These are phyloP conservation scores for Acrocephalus kingi DNA, from an alignment of 2,113 vertebrate genomes.

Conservation along the genomic window DNA sequence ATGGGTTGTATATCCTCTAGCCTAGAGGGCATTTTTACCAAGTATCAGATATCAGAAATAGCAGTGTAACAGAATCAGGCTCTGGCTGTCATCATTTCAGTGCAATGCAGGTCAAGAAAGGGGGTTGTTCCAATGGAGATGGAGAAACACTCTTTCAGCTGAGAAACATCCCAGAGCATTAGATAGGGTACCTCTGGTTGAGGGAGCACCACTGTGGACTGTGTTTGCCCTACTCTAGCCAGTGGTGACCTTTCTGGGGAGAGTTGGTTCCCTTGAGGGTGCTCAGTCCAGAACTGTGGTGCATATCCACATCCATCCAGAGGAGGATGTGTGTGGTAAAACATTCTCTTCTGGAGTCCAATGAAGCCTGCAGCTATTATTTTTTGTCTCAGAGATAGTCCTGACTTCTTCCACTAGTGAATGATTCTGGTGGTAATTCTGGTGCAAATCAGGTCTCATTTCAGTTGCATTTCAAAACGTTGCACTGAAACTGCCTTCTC, in stretches of 20 bases:
- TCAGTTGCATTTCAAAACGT: not conserved
- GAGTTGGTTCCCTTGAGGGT: not conserved
- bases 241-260: not conserved
- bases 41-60: not conserved
- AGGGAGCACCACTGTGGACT: accelerated
- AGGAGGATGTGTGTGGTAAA: not conserved
- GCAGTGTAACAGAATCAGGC: not conserved
- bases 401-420: not conserved
- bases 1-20: not conserved
- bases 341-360: not conserved
- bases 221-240: not conserved
- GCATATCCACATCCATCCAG: too few relatives aligned
- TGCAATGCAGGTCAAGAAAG: not conserved
- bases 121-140: not conserved
- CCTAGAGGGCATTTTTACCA: not conserved
- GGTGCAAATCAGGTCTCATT: not conserved
- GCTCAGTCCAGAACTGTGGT: not conserved
- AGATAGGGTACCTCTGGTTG: not conserved
- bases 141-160: not conserved
- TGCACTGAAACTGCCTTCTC: not conserved
- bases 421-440: not conserved
- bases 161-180: not conserved
- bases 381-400: not conserved
- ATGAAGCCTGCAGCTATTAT: not conserved
- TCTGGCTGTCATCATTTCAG: not conserved